Conservation (phyloP, 2,113 vertebrate genomes). For the Actenoides hombroni region DNA sequence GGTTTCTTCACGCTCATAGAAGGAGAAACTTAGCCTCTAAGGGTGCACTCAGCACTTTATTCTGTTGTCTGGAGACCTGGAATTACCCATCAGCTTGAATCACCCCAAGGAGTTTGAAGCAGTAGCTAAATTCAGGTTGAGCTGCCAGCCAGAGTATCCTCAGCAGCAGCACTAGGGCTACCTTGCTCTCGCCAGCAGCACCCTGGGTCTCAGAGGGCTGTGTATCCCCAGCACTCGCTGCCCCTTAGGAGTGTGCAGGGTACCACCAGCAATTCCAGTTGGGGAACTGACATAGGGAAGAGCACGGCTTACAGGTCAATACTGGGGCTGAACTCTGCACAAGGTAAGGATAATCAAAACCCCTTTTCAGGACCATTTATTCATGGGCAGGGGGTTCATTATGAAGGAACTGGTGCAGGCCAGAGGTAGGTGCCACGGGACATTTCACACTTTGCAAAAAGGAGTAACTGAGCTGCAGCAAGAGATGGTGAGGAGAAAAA, state of each 20-base stretch:
- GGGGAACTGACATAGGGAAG: background rate
- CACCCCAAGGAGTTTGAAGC: background rate
- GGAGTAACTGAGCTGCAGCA: background rate
- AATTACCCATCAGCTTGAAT: slow-evolving; percentile 1
- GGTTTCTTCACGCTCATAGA: background rate
- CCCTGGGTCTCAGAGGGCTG: background rate
- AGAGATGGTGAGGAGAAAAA: background rate
- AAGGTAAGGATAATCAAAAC: background rate
- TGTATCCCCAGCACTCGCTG: background rate
- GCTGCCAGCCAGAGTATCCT: background rate
- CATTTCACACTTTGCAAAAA: background rate
- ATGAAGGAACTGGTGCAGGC: background rate
- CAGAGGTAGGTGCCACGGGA: background rate
- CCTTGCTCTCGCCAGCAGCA: background rate
- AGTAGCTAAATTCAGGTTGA: background rate
- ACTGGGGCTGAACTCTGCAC: background rate
- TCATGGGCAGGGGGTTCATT: background rate
- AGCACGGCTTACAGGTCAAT: background rate
- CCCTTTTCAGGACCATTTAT: background rate
- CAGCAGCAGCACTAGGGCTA: background rate
- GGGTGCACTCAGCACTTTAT: background rate
- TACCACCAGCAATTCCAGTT: background rate
- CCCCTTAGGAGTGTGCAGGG: background rate
- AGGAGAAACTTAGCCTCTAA: background rate
- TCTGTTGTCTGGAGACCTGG: background rate